Base-by-base conservation (phyloP, 2,888 invertebrate species). In the Steromphala cineraria region DNA sequence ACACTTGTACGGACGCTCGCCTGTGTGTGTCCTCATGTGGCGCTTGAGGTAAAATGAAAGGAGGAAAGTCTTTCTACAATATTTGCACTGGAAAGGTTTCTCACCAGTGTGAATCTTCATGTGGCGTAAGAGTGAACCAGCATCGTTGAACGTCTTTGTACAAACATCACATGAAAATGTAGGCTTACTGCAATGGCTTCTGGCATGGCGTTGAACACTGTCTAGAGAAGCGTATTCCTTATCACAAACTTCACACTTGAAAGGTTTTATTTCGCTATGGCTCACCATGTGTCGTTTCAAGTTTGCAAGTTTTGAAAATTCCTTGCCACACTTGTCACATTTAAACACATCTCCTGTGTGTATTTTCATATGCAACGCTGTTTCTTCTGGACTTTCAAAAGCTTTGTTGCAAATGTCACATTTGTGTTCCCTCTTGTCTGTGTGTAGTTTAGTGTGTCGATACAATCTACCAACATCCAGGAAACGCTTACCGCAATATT, bases 231-330 rank as follows among this genome's bases (percentile, higher is more conserved):
- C 71, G 8, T 71, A 71, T 15, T 71, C 71, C 36, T 71, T 71
- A n/a, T 71, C 71, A 71, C 71, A 71, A 19, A 71, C 71, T 8
- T 71, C 71, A 19, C 71, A 71, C 19, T 71, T 71, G 71, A 71
- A 71, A 5, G 71, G 71, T 36, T 71, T 71, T 19, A 71, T 17
- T n/a, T 71, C 40, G n/a, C 71, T 71, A 19, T 71, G 71, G 17
- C 31, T 36, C 13, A 71, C 36, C 71, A 71, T 71, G 40, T 71
- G 71, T 15, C 71, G 36, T 17, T 71, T 71, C 40, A 71, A 36
- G 7, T 71, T 71, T 36, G 71, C 71, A n/a, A 71, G 71, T 71
- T 71, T 71, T 31, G 71, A 71, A 40, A 71, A 71, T 8, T 71
- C 71, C 71, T 71, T 71, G 17, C 36, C 71, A 8, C 71, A 71